These are phyloP conservation scores for Bombyx mori DNA, from an alignment of 1,140 invertebrate species.

Conservation along the genomic window DNA sequence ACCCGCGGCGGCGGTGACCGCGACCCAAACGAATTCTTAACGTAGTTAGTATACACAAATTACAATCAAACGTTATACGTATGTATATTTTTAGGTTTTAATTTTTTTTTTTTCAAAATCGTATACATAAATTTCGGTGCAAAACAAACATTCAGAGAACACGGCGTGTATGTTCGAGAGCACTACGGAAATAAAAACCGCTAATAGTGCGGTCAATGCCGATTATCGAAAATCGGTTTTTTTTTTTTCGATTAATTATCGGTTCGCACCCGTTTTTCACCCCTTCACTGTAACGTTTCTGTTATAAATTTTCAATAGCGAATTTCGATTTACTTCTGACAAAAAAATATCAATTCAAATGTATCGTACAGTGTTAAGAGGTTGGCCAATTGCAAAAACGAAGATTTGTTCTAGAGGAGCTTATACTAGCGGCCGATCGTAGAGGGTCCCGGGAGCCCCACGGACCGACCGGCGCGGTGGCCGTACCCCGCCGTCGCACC, in stretches of 20 bases:
- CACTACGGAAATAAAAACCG: constrained; percentile 2
- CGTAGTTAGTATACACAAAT: constrained; percentile 67
- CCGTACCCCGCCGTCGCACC: background rate
- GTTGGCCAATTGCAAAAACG: constrained; percentile 74
- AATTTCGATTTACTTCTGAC: no score
- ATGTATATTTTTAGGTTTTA: constrained; percentile 43
- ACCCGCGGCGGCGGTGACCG: no score
- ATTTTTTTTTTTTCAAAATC: constrained; percentile 24
- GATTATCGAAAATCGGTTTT: constrained; percentile 1
- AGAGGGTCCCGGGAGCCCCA: constrained; percentile 22
- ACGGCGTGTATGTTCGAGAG: constrained; percentile 37
- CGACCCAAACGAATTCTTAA: constrained; percentile 1
- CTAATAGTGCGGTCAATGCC: background rate
- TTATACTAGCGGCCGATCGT: constrained; percentile 46
- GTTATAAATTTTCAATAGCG: background rate
- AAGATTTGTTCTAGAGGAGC: constrained; percentile 68
- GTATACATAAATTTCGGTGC: constrained; percentile 67
- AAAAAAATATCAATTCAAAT: constrained; percentile 10
- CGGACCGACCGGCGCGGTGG: constrained; percentile 23
- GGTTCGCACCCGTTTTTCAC: constrained; percentile 53
- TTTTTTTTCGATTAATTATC: constrained; percentile 1
- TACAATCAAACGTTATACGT: constrained; percentile 68
- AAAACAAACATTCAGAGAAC: constrained; percentile 44
- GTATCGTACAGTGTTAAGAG: constrained; percentile 62
- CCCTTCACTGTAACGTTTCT: constrained; percentile 63